Evolutionary conservation across 2,888 invertebrate species (phyloP).

Genomic region (Ectemnius cavifrons): DNA sequence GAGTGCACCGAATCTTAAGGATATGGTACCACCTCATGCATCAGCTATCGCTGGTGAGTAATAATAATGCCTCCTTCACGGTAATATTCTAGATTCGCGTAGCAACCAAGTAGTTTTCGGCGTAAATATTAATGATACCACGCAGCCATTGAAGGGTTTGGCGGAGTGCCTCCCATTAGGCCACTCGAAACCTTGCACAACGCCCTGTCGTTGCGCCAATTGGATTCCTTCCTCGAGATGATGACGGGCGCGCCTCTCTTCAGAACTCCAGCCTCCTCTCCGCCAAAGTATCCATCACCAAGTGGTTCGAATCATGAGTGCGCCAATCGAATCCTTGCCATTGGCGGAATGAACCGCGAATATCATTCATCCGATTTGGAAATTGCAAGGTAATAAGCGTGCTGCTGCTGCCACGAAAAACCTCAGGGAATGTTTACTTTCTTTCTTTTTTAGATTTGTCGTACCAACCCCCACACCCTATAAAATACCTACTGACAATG

Average conservation of each 20-base stretch:
- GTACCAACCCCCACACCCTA: conserved; percentile 69
- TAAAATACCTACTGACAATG: conserved; percentile 67
- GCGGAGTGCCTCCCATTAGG: conserved; percentile 96
- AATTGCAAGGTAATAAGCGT: conserved; percentile 71
- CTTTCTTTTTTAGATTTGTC: conserved; percentile 63
- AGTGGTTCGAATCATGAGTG: conserved; percentile 68
- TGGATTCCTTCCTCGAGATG: conserved; percentile 93
- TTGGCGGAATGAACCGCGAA: conserved; percentile 67
- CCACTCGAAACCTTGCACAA: conserved; percentile 99
- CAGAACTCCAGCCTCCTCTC: conserved; percentile 86
- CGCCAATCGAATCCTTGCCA: conserved; percentile 65
- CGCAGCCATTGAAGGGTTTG: conserved; percentile 89
- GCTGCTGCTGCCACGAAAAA: conserved; percentile 43
- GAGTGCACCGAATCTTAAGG: conserved; percentile 93
- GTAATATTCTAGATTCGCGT: background rate
- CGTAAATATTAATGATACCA: no score
- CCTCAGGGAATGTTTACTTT: background rate
- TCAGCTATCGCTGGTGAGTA: conserved; percentile 86
- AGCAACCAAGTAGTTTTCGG: no score
- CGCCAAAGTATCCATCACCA: conserved; percentile 83
- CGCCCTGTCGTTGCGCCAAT: conserved; percentile 93
- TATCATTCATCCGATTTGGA: conserved; percentile 71
- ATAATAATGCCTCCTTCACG: background rate
- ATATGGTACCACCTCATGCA: conserved; percentile 89
- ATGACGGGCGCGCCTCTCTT: conserved; percentile 88